Conservation (phyloP, 1,140 invertebrate species). For the Drosophila murphyi region DNA sequence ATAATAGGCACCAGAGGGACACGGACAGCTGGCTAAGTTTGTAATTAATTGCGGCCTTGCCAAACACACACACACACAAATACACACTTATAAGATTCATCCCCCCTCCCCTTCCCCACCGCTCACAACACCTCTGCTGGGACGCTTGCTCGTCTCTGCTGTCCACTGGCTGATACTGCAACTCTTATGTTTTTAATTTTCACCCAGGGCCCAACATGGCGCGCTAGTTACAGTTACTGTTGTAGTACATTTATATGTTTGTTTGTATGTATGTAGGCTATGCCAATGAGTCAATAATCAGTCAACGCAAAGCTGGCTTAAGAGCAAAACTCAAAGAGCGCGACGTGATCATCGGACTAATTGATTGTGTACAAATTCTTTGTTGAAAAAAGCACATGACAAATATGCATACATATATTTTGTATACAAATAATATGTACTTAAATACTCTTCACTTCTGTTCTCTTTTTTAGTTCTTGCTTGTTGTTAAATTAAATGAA, state of each 20-base stretch:
- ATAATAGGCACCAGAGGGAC: slow-evolving; percentile 26
- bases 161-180: slow-evolving; percentile 2
- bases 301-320: not conserved
- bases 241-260: slow-evolving; percentile 24
- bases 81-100: not conserved
- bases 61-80: slow-evolving; percentile 35
- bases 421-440: not conserved
- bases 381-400: not conserved
- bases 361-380: not conserved
- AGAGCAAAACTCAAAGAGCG: not conserved
- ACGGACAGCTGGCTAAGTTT: slow-evolving; percentile 75
- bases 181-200: slow-evolving; percentile 46
- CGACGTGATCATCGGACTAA: not conserved
- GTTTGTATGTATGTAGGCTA: not conserved
- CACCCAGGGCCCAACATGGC: slow-evolving; percentile 38
- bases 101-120: slow-evolving; percentile 15
- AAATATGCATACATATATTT: not conserved
- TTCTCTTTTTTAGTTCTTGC: not conserved
- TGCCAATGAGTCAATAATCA: not conserved
- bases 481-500: slow-evolving; percentile 7
- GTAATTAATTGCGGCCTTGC: slow-evolving; percentile 81
- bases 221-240: slow-evolving; percentile 69
- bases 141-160: slow-evolving; percentile 33
- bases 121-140: slow-evolving; percentile 1
- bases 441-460: not conserved